phyloP scores from a whole-genome alignment of 2,888 invertebrate genomes.

The Trissoscelio sp. region DNA sequence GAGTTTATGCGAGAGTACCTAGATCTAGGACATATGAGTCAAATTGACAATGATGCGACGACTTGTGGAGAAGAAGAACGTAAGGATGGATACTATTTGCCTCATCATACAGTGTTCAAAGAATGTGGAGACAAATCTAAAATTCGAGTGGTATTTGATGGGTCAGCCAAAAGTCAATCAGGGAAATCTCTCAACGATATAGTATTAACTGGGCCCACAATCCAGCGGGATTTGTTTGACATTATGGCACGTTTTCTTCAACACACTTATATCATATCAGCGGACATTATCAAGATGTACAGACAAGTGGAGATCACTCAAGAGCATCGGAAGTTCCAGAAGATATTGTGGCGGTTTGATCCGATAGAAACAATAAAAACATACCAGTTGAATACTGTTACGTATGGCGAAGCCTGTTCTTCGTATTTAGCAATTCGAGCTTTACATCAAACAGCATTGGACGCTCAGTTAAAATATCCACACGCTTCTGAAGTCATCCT shows the following conservation, averaged over 20 bases:
- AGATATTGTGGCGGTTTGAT: not conserved
- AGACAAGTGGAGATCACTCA: constrained; percentile 69
- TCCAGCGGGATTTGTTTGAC: constrained; percentile 39
- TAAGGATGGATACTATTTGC: not conserved
- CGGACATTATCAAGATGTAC: constrained; percentile 76
- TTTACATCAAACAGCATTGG: constrained; percentile 25
- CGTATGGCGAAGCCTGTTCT: constrained; percentile 36
- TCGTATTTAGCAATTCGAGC: constrained; percentile 44
- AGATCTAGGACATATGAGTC: constrained; percentile 15
- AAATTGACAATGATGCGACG: not conserved
- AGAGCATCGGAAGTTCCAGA: constrained; percentile 15
- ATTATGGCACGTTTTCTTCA: constrained; percentile 57
- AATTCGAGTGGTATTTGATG: constrained; percentile 75
- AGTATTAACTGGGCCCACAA: not conserved
- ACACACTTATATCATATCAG: constrained; percentile 63
- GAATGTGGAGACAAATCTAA: constrained; percentile 36
- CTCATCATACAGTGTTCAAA: not conserved
- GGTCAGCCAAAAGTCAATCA: constrained; percentile 67
- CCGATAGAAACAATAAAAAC: constrained; percentile 32
- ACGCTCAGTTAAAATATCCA: not conserved
- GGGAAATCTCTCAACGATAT: not conserved
- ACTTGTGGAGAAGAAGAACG: not conserved
- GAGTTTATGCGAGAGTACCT: constrained; percentile 6
- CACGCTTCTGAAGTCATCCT: too few relatives aligned
- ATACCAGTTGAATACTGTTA: constrained; percentile 54